phyloP scores from a whole-genome alignment of 1,140 invertebrate genomes.

The Parapsyche elsis region DNA sequence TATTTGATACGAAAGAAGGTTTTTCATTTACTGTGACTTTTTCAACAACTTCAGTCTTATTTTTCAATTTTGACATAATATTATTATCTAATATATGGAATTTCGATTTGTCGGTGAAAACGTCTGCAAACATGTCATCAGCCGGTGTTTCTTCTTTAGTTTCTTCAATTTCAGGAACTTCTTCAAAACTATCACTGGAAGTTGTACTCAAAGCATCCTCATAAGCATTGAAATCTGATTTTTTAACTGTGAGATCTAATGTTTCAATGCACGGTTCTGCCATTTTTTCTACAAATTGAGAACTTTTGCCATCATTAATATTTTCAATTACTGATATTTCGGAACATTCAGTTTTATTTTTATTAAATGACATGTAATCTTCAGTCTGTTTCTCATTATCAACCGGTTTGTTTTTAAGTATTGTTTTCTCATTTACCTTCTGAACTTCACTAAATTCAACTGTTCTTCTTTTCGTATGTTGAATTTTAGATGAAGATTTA shows the following conservation, averaged over 20 bases:
- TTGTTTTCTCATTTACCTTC: conserved; percentile 1
- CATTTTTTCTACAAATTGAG: not conserved
- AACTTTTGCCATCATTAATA: not conserved
- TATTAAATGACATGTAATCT: not conserved
- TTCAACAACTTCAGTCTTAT: conserved; percentile 14
- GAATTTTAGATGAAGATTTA: conserved; percentile 45
- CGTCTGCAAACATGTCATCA: conserved; percentile 78
- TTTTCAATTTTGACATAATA: conserved; percentile 1
- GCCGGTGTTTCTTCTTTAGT: conserved; percentile 56
- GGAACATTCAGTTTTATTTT: not conserved
- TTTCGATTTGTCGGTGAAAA: conserved; percentile 63
- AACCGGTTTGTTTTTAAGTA: not conserved
- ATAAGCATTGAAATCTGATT: not conserved
- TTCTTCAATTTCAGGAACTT: conserved; percentile 62
- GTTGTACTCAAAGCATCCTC: conserved; percentile 55
- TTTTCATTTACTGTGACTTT: not conserved
- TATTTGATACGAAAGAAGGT: not conserved
- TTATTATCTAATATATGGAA: conserved; percentile 28
- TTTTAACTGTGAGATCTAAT: not conserved
- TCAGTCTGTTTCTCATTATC: not conserved
- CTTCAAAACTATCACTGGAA: conserved; percentile 70
- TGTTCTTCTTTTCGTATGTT: conserved; percentile 57
- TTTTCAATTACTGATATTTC: not conserved
- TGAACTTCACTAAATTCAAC: conserved; percentile 47
- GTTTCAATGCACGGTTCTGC: not conserved